Conservation (phyloP, 1,140 invertebrate genomes). For the Nylanderia fulva region DNA sequence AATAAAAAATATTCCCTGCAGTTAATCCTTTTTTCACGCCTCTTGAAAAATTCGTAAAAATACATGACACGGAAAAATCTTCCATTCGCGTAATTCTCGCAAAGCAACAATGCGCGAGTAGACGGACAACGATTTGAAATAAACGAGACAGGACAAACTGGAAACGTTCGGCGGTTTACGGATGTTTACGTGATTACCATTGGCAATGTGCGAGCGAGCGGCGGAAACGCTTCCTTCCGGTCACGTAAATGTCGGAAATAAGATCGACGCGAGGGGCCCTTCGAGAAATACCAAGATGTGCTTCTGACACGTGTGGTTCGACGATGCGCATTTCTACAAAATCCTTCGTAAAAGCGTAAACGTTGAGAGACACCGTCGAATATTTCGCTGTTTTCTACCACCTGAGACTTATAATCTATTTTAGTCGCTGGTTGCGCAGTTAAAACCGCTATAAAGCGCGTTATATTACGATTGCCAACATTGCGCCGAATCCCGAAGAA, state of each 20-base stretch:
- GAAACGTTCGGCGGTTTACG: slow-evolving; percentile 34
- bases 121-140: neutral
- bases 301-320: neutral
- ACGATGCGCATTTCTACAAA: slow-evolving; percentile 27
- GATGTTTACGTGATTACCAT: slow-evolving; percentile 45
- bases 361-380: slow-evolving; percentile 46
- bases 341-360: slow-evolving; percentile 19
- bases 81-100: neutral
- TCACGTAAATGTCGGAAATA: slow-evolving; percentile 48
- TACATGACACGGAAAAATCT: neutral
- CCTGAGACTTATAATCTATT: slow-evolving; percentile 30
- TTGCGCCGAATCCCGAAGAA: neutral
- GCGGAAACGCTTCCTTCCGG: slow-evolving; percentile 33
- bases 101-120: neutral
- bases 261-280: slow-evolving; percentile 18
- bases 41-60: slow-evolving; percentile 4
- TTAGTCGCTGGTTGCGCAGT: slow-evolving; percentile 10
- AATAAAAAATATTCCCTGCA: neutral
- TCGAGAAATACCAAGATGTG: neutral
- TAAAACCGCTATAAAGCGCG: neutral
- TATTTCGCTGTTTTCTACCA: slow-evolving; percentile 42
- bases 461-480: slow-evolving; percentile 29
- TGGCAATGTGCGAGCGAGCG: neutral
- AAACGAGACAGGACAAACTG: neutral
- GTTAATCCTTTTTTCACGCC: neutral